These are phyloP conservation scores for Drosophila meridionalis DNA, from an alignment of 2,888 invertebrate species.

Conservation along the genomic window DNA sequence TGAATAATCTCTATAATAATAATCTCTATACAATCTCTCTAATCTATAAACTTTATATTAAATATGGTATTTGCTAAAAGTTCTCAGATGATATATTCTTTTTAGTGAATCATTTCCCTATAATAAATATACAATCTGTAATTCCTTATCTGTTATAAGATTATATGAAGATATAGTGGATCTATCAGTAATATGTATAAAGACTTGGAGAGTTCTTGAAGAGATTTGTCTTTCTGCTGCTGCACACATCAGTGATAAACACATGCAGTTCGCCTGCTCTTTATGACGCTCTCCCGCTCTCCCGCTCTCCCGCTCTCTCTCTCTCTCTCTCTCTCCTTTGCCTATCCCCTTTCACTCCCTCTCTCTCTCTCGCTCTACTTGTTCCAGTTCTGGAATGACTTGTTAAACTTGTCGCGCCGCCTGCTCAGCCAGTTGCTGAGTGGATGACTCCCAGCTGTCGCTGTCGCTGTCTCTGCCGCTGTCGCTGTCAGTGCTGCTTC, in stretches of 20 bases:
- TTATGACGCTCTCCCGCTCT: not conserved
- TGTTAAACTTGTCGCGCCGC: slow-evolving; percentile 71
- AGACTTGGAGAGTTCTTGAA: not conserved
- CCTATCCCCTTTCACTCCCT: slow-evolving; percentile 26
- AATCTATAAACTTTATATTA: not conserved
- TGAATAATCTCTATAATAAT: not conserved
- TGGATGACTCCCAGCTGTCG: slow-evolving; percentile 40
- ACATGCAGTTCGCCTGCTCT: slow-evolving; percentile 24
- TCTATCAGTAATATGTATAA: not conserved
- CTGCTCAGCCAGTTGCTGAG: slow-evolving; percentile 24
- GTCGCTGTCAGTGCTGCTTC: not conserved
- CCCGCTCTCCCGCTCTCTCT: slow-evolving; percentile 22
- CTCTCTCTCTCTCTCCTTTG: slow-evolving; percentile 9
- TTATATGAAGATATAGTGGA: too few species aligned
- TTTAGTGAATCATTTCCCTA: not conserved
- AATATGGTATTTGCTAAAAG: not conserved
- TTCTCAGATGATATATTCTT: not conserved
- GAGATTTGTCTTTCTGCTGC: not conserved
- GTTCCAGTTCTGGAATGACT: slow-evolving; percentile 78
- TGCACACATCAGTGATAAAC: slow-evolving; percentile 28
- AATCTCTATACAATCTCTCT: not conserved
- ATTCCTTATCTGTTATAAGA: not conserved
- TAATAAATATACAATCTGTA: not conserved
- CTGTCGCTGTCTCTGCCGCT: slow-evolving; percentile 18
- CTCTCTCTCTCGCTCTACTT: slow-evolving; percentile 40